These are phyloP conservation scores for Portunus trituberculatus DNA, from an alignment of 1,140 invertebrate genomes.

Conservation along the genomic window DNA sequence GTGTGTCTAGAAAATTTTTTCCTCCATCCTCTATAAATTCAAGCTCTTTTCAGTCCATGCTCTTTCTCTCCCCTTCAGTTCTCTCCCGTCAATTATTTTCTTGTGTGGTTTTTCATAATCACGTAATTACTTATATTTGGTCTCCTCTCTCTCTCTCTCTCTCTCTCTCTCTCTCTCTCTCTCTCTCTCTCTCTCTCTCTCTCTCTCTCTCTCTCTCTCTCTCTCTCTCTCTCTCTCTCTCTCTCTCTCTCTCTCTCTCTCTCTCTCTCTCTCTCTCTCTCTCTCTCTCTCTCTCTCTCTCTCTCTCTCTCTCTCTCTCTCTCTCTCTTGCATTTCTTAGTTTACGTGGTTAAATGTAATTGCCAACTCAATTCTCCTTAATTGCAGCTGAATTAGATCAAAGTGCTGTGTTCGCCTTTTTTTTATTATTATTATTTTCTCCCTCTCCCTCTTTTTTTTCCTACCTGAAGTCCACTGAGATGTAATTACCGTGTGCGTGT, in stretches of 20 bases:
- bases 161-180: not conserved
- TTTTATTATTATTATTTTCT: not conserved
- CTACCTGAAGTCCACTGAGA: not conserved
- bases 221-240: not conserved
- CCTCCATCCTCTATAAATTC: not conserved
- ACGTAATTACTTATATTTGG: not conserved
- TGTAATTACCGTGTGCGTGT: not conserved
- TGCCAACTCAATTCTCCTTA: not conserved
- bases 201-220: not conserved
- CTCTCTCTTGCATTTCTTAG: not conserved
- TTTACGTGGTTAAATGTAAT: constrained; percentile 17
- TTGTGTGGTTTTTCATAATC: not conserved
- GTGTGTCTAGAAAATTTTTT: no score
- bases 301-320: not conserved
- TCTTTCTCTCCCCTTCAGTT: not conserved
- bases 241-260: not conserved
- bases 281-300: not conserved
- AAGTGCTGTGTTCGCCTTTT: not conserved
- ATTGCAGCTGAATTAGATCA: not conserved
- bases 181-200: not conserved
- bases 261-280: not conserved
- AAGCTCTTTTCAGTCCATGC: not conserved
- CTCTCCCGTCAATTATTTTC: not conserved
- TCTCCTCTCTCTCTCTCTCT: not conserved
- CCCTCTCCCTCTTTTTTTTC: not conserved